These are phyloP conservation scores for Hipposideros armiger DNA, from an alignment of 2,113 vertebrate species.

Conservation along the genomic window DNA sequence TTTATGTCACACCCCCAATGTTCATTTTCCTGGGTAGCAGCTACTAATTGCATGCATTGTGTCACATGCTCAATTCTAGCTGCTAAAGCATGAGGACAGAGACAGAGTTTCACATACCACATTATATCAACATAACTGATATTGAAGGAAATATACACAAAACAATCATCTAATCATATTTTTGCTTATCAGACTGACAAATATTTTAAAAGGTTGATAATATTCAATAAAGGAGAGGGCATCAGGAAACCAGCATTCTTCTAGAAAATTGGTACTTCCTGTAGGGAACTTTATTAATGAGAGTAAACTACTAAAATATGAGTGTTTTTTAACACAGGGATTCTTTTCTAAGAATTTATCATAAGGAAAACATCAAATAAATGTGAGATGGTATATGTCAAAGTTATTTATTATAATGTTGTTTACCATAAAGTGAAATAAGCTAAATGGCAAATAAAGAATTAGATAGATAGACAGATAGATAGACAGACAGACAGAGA, in stretches of 20 bases:
- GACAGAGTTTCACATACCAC: not conserved
- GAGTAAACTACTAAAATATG: not conserved
- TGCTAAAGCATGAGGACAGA: not conserved
- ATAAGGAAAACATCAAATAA: constrained; percentile 1
- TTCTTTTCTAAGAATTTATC: not conserved
- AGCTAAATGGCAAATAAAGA: not conserved
- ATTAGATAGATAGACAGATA: not conserved
- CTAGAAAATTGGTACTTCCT: not conserved
- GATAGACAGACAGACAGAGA: not conserved
- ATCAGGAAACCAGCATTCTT: not conserved
- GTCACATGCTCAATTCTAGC: not conserved
- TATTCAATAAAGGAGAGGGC: not conserved
- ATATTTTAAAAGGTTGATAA: not conserved
- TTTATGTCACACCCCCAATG: not conserved
- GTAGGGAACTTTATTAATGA: not conserved
- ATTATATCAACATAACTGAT: not conserved
- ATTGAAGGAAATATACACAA: not conserved
- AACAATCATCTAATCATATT: not conserved
- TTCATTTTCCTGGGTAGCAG: not conserved
- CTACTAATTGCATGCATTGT: not conserved
- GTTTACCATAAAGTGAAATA: not conserved
- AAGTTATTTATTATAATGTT: not conserved
- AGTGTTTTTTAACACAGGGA: not conserved
- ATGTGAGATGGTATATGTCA: not conserved
- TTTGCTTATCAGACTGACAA: not conserved